Conservation (phyloP, 2,888 invertebrate species). For the Cheilosia scutellata region DNA sequence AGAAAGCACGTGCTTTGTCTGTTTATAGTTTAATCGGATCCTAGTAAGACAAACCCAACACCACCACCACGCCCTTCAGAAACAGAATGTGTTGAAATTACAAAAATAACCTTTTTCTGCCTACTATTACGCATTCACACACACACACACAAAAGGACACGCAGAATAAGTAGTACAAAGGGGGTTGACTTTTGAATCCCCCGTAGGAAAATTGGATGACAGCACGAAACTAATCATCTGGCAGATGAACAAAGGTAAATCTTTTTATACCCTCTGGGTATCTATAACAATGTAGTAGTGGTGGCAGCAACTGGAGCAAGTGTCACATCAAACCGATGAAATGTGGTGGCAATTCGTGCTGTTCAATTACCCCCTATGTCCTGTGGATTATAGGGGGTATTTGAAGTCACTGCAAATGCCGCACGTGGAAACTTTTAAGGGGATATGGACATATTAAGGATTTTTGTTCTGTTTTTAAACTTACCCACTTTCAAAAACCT, state of each 20-base stretch:
- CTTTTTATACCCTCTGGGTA: conserved; percentile 6
- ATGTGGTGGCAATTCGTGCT: conserved; percentile 6
- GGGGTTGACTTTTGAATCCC: conserved; percentile 22
- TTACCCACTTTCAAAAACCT: not conserved
- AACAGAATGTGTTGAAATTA: not conserved
- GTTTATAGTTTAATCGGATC: not conserved
- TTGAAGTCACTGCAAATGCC: not conserved
- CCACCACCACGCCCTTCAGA: not conserved
- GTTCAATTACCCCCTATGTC: conserved; percentile 24
- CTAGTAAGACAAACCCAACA: not conserved
- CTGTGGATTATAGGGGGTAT: not conserved
- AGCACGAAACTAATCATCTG: conserved; percentile 60
- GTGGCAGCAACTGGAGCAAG: conserved; percentile 15
- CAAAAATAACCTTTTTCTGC: conserved; percentile 11
- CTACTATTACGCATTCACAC: not conserved
- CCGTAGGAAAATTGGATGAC: conserved; percentile 45
- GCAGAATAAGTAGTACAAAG: not conserved
- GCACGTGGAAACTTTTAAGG: not conserved
- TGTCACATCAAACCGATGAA: conserved; percentile 21
- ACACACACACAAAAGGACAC: not conserved
- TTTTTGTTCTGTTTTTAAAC: too few relatives aligned
- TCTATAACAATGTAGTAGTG: conserved; percentile 3
- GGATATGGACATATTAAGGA: too few relatives aligned
- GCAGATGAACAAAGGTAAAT: conserved; percentile 11
- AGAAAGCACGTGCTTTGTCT: not conserved